Percentiles rank a stretch among this genome's conserved stretches.
phyloP scores from a whole-genome alignment of 2,888 invertebrate genomes.

The Tubulanus polymorphus region DNA sequence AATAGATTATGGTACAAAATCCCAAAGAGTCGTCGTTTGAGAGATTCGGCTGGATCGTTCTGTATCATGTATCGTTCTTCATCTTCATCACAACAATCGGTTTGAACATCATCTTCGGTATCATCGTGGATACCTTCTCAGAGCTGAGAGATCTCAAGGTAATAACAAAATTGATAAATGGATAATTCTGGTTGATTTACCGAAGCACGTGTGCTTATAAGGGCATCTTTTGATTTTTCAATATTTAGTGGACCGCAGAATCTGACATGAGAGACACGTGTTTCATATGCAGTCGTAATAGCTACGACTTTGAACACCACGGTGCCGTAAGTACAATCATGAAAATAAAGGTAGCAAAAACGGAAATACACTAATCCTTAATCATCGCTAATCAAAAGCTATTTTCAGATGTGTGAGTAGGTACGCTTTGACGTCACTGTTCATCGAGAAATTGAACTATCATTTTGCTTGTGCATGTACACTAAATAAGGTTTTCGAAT shows the following conservation, averaged over 20 bases:
- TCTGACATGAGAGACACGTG: conserved; percentile 53
- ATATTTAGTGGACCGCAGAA: conserved; percentile 52
- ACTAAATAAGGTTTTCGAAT: not conserved
- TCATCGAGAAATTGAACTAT: not conserved
- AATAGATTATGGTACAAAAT: not conserved
- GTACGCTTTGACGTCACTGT: not conserved
- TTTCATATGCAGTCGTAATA: conserved; percentile 52
- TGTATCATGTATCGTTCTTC: conserved; percentile 53
- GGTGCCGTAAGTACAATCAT: conserved; percentile 34
- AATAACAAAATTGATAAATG: too few species aligned
- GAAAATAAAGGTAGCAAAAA: too few species aligned
- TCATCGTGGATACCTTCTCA: conserved; percentile 54
- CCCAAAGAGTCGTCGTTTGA: conserved; percentile 36
- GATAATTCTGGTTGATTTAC: too few species aligned
- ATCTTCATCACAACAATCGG: conserved; percentile 54
- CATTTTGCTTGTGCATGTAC: not conserved
- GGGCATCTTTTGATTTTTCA: too few species aligned
- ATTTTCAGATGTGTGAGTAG: too few species aligned
- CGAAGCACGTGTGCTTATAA: too few species aligned
- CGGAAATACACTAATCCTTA: too few species aligned
- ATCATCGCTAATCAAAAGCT: too few species aligned
- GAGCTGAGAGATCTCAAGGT: conserved; percentile 53
- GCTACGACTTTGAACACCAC: conserved; percentile 54
- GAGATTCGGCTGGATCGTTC: conserved; percentile 44
- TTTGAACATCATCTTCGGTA: conserved; percentile 54